These are phyloP conservation scores for Pandemis heparana DNA, from an alignment of 2,888 invertebrate species.

Conservation along the genomic window DNA sequence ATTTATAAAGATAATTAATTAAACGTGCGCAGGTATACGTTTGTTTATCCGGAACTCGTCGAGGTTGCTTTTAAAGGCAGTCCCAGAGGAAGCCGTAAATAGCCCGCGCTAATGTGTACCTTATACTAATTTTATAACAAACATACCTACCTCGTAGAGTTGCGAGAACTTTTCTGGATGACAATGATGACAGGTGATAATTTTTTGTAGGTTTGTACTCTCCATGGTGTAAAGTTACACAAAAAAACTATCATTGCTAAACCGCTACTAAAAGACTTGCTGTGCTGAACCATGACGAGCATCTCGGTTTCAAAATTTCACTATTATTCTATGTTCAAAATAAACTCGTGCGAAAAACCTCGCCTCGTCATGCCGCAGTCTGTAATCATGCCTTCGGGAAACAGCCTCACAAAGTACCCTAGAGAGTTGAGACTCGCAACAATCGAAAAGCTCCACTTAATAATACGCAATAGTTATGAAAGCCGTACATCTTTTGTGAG, in stretches of 20 bases:
- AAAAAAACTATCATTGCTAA: neutral
- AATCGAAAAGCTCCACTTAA: conserved; percentile 21
- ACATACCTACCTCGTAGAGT: neutral
- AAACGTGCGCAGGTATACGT: neutral
- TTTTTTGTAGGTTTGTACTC: neutral
- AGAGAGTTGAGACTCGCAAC: conserved; percentile 20
- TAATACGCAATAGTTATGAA: conserved; percentile 33
- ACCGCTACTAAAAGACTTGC: neutral
- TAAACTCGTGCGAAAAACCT: neutral
- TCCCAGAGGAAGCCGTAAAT: neutral
- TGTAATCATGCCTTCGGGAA: conserved; percentile 1
- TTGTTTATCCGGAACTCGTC: neutral
- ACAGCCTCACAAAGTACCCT: neutral
- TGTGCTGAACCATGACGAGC: neutral
- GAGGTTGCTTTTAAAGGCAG: neutral
- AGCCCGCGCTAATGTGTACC: conserved; percentile 16
- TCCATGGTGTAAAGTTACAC: neutral
- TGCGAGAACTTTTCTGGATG: neutral
- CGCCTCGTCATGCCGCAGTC: neutral
- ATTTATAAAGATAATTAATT: neutral
- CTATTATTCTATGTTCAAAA: neutral
- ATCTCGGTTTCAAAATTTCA: neutral
- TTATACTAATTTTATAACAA: neutral
- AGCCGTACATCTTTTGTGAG: conserved; percentile 31
- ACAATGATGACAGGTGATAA: too few relatives aligned